A percentile compares a stretch with the other conserved stretches of the same genome.
Conservation (phyloP, 2,797 vertebrate species). For the Lacerta viridis region DNA sequence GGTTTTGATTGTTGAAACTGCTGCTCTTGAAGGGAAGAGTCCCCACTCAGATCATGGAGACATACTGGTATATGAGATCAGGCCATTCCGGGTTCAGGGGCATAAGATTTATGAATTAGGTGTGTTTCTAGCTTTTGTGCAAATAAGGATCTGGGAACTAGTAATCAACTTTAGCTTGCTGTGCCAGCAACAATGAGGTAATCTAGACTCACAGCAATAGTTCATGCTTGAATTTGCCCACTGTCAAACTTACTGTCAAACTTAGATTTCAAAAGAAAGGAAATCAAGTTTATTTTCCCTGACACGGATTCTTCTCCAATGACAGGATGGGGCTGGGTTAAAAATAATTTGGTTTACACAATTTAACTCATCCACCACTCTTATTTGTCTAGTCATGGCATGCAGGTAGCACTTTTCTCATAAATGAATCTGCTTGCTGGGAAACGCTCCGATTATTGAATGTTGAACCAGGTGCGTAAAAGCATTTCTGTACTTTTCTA, state of each 20-base stretch:
- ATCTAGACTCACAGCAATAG: too few relatives aligned
- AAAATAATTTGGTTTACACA: not conserved
- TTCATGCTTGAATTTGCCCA: not conserved
- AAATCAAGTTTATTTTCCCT: not conserved
- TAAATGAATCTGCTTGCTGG: not conserved
- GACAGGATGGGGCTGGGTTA: not conserved
- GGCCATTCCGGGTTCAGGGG: too few relatives aligned
- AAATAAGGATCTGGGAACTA: too few relatives aligned
- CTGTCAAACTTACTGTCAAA: not conserved
- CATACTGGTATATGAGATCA: too few relatives aligned
- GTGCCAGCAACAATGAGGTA: too few relatives aligned
- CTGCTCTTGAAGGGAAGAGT: too few relatives aligned
- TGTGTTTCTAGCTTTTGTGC: too few relatives aligned
- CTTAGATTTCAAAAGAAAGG: not conserved
- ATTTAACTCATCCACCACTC: not conserved
- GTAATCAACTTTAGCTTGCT: too few relatives aligned
- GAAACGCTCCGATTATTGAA: not conserved
- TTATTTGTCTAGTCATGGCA: not conserved
- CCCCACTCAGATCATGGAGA: too few relatives aligned
- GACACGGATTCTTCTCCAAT: not conserved
- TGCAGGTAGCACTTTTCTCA: not conserved
- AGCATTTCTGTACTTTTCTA: not conserved
- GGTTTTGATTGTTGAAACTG: too few relatives aligned
- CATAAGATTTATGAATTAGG: too few relatives aligned
- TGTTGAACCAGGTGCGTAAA: not conserved